These are phyloP conservation scores for Notodonta ziczac DNA, from an alignment of 2,888 invertebrate species.

Conservation along the genomic window DNA sequence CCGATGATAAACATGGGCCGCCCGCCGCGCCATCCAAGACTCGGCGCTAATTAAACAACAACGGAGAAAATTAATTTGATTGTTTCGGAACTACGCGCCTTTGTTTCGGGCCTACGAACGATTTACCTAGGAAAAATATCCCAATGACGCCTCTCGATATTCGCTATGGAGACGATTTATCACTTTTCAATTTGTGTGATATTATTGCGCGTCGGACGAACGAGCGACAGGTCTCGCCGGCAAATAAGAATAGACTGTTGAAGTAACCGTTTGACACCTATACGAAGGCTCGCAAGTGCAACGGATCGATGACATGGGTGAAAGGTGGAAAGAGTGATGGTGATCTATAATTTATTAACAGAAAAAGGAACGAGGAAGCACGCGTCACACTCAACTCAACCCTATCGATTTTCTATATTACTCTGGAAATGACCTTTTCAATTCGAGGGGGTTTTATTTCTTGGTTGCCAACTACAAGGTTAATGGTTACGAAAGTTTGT, in stretches of 20 bases:
- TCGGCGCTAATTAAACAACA: constrained; percentile 83
- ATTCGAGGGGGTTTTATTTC: not conserved
- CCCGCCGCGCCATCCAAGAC: constrained; percentile 78
- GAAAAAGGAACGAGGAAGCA: not conserved
- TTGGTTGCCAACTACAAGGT: constrained; percentile 23
- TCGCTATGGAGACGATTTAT: constrained; percentile 47
- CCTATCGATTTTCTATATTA: not conserved
- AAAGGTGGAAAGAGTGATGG: constrained; percentile 42
- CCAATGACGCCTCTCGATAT: constrained; percentile 57
- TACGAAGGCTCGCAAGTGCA: constrained; percentile 72
- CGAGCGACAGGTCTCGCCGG: constrained; percentile 57
- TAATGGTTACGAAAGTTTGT: constrained; percentile 31
- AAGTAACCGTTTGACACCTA: constrained; percentile 61
- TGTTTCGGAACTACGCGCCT: constrained; percentile 80
- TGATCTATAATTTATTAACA: constrained; percentile 12
- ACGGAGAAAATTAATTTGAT: constrained; percentile 83
- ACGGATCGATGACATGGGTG: constrained; percentile 50
- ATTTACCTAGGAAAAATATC: constrained; percentile 75
- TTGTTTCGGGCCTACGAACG: constrained; percentile 69
- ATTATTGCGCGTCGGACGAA: constrained; percentile 44
- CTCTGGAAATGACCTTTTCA: not conserved
- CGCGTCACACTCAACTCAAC: too few species aligned
- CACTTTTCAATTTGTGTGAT: constrained; percentile 55
- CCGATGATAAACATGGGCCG: constrained; percentile 82
- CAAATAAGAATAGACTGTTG: constrained; percentile 59